These are phyloP conservation scores for Conger conger DNA, from an alignment of 2,113 vertebrate genomes.

Conservation along the genomic window DNA sequence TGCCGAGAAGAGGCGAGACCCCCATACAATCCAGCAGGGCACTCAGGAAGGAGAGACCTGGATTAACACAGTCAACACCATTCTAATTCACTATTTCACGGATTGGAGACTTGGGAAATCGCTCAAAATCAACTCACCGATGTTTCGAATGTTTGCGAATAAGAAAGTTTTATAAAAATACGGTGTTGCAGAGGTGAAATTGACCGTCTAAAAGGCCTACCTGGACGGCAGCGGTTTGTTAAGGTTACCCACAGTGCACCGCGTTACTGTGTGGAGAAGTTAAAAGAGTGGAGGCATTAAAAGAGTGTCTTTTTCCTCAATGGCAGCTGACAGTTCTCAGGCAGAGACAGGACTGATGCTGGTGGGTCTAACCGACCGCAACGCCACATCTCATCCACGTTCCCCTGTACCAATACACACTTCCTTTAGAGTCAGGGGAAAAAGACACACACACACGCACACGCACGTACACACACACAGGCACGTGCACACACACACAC, in stretches of 20 bases:
- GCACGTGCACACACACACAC: neutral
- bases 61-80: no score
- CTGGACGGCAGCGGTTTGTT: neutral
- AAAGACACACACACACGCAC: constrained; percentile 28
- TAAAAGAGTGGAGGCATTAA: neutral
- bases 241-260: neutral
- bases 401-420: constrained; percentile 53
- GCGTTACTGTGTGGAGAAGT: neutral
- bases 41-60: no score
- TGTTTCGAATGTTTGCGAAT: no score
- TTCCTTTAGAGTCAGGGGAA: constrained; percentile 65
- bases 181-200: no score
- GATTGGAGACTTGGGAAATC: no score
- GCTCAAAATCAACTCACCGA: no score
- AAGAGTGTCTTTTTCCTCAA: neutral
- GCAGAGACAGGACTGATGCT: neutral
- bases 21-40: no score
- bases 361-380: no score
- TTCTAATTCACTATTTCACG: no score
- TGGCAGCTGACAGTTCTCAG: neutral
- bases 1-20: no score
- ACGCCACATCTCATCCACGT: constrained; percentile 32
- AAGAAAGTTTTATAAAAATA: no score
- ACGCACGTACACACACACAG: constrained; percentile 7
- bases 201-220: neutral